Evolutionary conservation across 2,888 invertebrate genomes (phyloP), one percentile per base, ranked within the genome.

Genomic region (Heteropelma amictum): DNA sequence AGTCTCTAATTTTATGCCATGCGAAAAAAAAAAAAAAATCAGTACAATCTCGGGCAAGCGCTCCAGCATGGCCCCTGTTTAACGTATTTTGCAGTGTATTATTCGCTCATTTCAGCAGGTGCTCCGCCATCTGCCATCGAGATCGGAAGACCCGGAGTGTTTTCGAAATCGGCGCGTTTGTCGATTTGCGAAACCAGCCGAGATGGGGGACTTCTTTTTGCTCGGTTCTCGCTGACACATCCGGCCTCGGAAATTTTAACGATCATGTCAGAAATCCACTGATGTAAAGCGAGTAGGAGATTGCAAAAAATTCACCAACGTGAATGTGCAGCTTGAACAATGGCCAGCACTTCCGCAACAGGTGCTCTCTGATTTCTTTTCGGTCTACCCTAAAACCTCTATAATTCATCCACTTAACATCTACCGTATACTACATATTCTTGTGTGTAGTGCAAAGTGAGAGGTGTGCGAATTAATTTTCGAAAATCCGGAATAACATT

Each of bases 91-190:
- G 26, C 21, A n/a, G 53, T n/a, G n/a, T 12, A 17, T 67, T 65
- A 45, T 38, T 61, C 33, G 12, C 42, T 49, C 35, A 45, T 14
- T 68, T 67, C 45, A 61, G 56, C 71, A 75, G 71, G 67, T 75
- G 71, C 49, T 58, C 21, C 42, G 21, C 21, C 75, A 71, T 71
- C 71, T 68, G 71, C 51, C 71, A n/a, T 10, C 10, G 17, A 7
- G 26, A 6, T n/a, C 6, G 60, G 17, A 6, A 42, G 30, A 14
- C 28, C 30, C 47, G 23, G 19, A n/a, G 28, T 49, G 26, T 42
- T 72, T 60, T 47, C 8, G 5, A 63, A 71, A 71, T 75, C 67
- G 35, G 61, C 67, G 58, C 40, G 21, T 42, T 65, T 17, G 58
- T 30, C 30, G 49, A 26, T 65, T 70, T 54, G 53, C 74, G 21